Percentiles rank a stretch among this genome's conserved stretches.
Evolutionary conservation across 2,113 vertebrate species (phyloP).

Genomic region (Aleadryas rufinucha): DNA sequence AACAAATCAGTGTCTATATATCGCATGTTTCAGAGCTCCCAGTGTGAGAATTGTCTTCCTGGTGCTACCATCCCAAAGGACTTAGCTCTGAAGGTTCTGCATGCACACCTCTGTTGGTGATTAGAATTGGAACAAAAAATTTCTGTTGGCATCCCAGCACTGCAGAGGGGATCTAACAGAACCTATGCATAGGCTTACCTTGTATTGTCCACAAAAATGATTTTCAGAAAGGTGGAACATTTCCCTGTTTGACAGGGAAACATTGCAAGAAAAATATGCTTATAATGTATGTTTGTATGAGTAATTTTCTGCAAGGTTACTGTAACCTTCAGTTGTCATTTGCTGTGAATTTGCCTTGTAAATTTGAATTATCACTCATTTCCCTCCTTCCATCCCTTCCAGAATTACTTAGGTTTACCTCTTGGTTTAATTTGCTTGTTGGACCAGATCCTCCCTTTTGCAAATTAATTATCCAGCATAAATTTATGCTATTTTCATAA

Average conservation of each 20-base stretch:
- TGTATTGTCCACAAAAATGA: background rate
- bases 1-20: background rate
- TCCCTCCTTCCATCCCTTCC: background rate
- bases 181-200: background rate
- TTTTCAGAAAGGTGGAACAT: background rate
- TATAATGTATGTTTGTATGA: background rate
- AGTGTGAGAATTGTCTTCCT: background rate
- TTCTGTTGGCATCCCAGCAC: background rate
- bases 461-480: conserved; percentile 34
- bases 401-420: conserved; percentile 14
- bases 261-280: background rate
- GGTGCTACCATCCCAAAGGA: background rate
- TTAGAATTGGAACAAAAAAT: background rate
- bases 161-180: background rate
- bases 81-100: background rate
- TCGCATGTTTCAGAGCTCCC: background rate
- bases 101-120: background rate
- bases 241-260: background rate
- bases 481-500: background rate
- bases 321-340: background rate
- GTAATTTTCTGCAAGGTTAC: background rate
- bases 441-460: conserved; percentile 22
- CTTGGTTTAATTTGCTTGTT: conserved; percentile 38
- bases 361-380: conserved; percentile 15
- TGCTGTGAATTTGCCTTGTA: conserved; percentile 3